These are phyloP conservation scores for Rattus norvegicus DNA, from an alignment of 2,113 vertebrate species.

Conservation along the genomic window DNA sequence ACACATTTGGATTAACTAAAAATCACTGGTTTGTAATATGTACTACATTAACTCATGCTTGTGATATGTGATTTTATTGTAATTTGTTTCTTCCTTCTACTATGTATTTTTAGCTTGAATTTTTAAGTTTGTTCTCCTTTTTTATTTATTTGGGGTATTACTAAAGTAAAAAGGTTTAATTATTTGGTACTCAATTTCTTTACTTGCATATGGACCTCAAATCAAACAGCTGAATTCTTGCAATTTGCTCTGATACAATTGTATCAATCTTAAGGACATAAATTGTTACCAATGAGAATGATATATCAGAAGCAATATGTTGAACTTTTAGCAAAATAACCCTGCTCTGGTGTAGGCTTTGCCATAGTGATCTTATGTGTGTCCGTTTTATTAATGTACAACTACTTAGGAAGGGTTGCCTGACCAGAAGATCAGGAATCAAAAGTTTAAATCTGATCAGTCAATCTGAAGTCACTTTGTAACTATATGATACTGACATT, in stretches of 20 bases:
- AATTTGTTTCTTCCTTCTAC: not conserved
- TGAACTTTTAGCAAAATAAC: slow-evolving; percentile 38
- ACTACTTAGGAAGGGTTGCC: not conserved
- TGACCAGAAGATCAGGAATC: not conserved
- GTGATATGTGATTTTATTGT: not conserved
- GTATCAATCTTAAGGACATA: not conserved
- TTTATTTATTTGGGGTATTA: not conserved
- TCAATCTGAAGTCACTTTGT: not conserved
- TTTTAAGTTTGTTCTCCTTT: not conserved
- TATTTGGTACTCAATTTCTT: not conserved
- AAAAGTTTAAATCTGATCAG: not conserved
- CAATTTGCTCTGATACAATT: not conserved
- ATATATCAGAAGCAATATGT: not conserved
- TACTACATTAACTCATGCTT: not conserved
- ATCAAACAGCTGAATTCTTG: not conserved
- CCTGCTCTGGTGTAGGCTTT: not conserved
- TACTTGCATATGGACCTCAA: not conserved
- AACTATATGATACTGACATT: not conserved
- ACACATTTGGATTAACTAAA: not conserved
- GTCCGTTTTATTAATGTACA: not conserved
- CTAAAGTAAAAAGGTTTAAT: slow-evolving; percentile 1
- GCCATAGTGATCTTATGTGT: not conserved
- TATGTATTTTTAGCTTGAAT: not conserved
- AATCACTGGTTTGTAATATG: not conserved
- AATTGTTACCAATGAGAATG: slow-evolving; percentile 45